Base-by-base conservation (phyloP, 1,140 invertebrate species). In the Linepithema humile region DNA sequence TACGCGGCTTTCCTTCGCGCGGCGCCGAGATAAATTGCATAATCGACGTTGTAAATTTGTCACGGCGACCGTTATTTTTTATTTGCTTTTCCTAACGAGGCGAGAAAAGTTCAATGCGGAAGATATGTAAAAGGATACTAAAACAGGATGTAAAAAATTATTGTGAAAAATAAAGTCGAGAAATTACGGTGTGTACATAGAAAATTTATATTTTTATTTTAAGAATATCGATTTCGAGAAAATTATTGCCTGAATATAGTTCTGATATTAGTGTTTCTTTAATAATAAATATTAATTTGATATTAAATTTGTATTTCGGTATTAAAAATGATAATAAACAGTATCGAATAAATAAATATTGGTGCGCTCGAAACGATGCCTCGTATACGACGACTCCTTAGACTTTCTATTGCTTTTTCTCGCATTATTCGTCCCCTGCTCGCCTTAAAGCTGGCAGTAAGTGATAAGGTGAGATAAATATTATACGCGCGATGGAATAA, bases 381-480 rank as follows among this genome's bases (percentile, higher is more conserved):
- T 43, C 38, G 26, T 74, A 60, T 32, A 60, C 10, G 23, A 40
- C 35, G 35, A 29, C 43, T 62, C 4, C 17, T 74, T 60, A 12
- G 35, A 17, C 32, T 59, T 20, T 9, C 9, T 15, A 29, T 40
- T 29, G 20, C 50, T 35, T 20, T 43, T 32, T 12, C 10, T 60
- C 38, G 1, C 23, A 20, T 74, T 26, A 4, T 40, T 26, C 23
- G 23, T 59, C 35, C 53, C 53, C 17, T 10, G 20, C n/a, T 53
- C 6, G 6, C 69, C n/a, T 74, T 60, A 74, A 60, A 74, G 10
- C 53, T 38, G 57, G 45, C 88, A 83, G 90, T 90, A 86, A 93
- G 89, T 90, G 91, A 93, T 93, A 93, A 92, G 88, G 87, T 88
- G 85, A 89, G 90, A 91, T 93, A 92, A 93, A 93, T 92, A 92